Conservation (phyloP, 2,888 invertebrate species). For the Tethea ocularis region DNA sequence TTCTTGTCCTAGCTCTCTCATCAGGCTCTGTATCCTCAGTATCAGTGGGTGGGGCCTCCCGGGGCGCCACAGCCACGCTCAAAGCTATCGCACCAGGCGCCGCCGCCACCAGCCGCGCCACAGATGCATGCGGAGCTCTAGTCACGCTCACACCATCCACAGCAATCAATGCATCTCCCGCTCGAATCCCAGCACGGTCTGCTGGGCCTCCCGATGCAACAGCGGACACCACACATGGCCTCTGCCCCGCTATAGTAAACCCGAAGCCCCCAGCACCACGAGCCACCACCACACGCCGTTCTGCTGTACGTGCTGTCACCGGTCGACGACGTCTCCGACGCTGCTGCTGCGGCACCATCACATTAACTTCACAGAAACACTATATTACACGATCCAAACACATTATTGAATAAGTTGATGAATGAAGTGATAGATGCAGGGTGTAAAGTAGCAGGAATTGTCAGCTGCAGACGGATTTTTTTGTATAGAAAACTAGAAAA, state of each 20-base stretch:
- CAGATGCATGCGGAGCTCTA: slow-evolving; percentile 96
- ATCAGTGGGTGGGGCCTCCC: slow-evolving; percentile 75
- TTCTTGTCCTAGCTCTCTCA: slow-evolving; percentile 67
- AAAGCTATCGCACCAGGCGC: slow-evolving; percentile 92
- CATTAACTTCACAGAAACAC: slow-evolving; percentile 40
- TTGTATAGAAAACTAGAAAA: slow-evolving; percentile 64
- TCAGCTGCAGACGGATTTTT: slow-evolving; percentile 10
- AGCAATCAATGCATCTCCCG: slow-evolving; percentile 96
- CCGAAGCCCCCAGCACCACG: slow-evolving; percentile 96
- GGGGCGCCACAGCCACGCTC: slow-evolving; percentile 92
- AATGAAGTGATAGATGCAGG: neutral
- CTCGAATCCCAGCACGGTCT: slow-evolving; percentile 93
- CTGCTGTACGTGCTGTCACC: slow-evolving; percentile 79
- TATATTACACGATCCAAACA: slow-evolving; percentile 26
- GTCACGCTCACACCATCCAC: slow-evolving; percentile 96
- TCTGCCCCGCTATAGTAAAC: slow-evolving; percentile 98
- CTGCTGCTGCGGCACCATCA: slow-evolving; percentile 79
- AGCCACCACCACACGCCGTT: slow-evolving; percentile 92
- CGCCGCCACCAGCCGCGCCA: slow-evolving; percentile 94
- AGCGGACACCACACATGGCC: slow-evolving; percentile 97
- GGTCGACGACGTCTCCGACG: slow-evolving; percentile 73
- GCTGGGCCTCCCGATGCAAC: slow-evolving; percentile 94
- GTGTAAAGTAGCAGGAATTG: slow-evolving; percentile 8
- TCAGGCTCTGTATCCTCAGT: slow-evolving; percentile 79
- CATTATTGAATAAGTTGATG: neutral